Percentiles rank a stretch among this genome's conserved stretches.
These are phyloP conservation scores for Aplochiton taeniatus DNA, from an alignment of 2,797 vertebrate species.

Conservation along the genomic window DNA sequence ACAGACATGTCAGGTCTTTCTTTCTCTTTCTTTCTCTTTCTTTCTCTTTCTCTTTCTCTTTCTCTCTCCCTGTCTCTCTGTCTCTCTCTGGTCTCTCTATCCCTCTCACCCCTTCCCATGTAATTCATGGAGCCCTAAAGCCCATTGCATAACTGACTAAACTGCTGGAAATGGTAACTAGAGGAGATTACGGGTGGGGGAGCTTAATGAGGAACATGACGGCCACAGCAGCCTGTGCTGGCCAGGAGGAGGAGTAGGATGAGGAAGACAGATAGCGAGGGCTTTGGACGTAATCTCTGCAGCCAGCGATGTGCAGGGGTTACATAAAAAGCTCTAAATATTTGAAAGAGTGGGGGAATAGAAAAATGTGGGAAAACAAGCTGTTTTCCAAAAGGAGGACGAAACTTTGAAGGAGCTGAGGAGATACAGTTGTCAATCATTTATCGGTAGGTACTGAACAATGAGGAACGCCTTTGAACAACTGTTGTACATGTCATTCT, in stretches of 20 bases:
- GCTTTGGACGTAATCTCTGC: slow-evolving; percentile 24
- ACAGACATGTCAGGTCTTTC: neutral
- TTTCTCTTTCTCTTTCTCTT: too few species aligned
- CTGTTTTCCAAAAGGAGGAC: slow-evolving; percentile 3
- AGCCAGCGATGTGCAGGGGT: slow-evolving; percentile 13
- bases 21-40: too few species aligned
- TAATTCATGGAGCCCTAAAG: slow-evolving; percentile 23
- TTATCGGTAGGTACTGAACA: too few species aligned
- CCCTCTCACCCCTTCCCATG: slow-evolving; percentile 7
- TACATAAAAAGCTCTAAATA: slow-evolving; percentile 53
- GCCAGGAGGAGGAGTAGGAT: neutral
- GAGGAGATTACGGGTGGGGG: slow-evolving; percentile 27
- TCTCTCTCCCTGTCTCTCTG: neutral
- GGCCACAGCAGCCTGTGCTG: too few species aligned
- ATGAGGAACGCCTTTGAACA: too few species aligned
- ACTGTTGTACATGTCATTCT: too few species aligned
- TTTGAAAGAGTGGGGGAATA: slow-evolving; percentile 26
- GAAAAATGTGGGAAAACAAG: neutral
- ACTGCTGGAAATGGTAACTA: slow-evolving; percentile 26
- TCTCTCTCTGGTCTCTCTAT: too few species aligned
- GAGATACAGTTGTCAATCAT: neutral
- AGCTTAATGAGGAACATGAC: slow-evolving; percentile 13
- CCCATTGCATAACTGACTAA: slow-evolving; percentile 35
- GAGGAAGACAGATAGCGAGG: slow-evolving; percentile 7
- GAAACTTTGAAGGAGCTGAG: neutral